Evolutionary conservation across 2,113 vertebrate species (phyloP).

Genomic region (Pangasianodon hypophthalmus): DNA sequence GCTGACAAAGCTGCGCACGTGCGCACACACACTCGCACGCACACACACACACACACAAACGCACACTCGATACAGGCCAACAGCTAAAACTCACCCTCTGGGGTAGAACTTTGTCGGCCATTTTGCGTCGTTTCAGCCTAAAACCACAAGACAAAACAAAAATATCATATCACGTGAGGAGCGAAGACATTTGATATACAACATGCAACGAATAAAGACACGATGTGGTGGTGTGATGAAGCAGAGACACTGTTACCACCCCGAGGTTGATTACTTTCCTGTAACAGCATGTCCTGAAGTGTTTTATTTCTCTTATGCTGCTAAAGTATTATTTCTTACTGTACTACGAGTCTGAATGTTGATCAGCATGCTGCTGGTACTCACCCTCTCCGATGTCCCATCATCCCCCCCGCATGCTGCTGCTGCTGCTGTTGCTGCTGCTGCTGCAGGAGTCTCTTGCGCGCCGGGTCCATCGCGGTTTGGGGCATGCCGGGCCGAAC

Average conservation of each 20-base stretch:
- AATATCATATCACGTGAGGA: neutral
- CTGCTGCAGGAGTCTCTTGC: conserved; percentile 91
- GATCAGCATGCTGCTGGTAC: conserved; percentile 23
- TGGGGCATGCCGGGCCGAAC: conserved; percentile 87
- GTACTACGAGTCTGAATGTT: neutral
- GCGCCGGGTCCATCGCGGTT: conserved; percentile 84
- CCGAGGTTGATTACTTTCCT: neutral
- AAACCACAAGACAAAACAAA: conserved; percentile 30
- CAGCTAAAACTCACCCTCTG: conserved; percentile 83
- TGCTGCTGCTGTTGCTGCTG: conserved; percentile 77
- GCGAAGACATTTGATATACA: neutral
- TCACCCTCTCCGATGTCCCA: conserved; percentile 87
- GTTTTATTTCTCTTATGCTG: neutral
- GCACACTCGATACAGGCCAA: neutral
- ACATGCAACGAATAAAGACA: neutral
- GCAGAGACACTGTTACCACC: neutral
- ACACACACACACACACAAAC: neutral
- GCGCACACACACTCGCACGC: neutral
- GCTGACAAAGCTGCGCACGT: neutral
- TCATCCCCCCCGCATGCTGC: conserved; percentile 77
- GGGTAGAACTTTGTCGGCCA: conserved; percentile 98
- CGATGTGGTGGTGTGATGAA: neutral
- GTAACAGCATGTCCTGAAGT: neutral
- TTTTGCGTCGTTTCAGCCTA: conserved; percentile 94
- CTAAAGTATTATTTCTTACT: too few species aligned